Evolutionary conservation across 2,888 invertebrate genomes (phyloP), one percentile per base, ranked within the genome.

Genomic region (Hofmannophila pseudospretella): DNA sequence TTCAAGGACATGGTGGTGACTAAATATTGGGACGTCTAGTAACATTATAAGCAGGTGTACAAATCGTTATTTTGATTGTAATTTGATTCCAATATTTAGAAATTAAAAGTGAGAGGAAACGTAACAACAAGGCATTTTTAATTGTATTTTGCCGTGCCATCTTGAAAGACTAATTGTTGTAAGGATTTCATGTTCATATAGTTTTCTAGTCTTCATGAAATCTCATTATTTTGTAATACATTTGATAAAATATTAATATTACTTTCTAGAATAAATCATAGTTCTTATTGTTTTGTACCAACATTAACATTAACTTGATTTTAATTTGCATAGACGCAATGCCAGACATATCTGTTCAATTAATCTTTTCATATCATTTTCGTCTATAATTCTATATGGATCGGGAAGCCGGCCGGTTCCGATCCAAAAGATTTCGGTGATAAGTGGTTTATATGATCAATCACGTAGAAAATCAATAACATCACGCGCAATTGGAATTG

Each of bases 111-210:
- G 63, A 67, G 64, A 64, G 54, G n/a, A 66, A 64, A 27, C 63
- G 56, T 58, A 72, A 73, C 75, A 71, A 69, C 66, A 59, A 70
- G 84, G 85, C 85, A 85, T 85, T 85, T 85, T 41, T 77, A 66
- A 68, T 67, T 77, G 72, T 80, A 76, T 76, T 77, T 80, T 80
- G 79, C 77, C 76, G 70, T 73, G 75, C 67, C 79, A 85, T 73
- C 80, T 73, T 82, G 82, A 81, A 86, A 86, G 84, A 85, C 85
- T 86, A 84, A 84, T 84, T 68, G 73, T 72, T 79, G 73, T 85
- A 82, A 86, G 84, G 72, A 81, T 84, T 84, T 85, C 85, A 81
- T 79, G 75, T 81, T 82, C 86, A 86, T 85, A 67, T 86, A 86
- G 85, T 81, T 69, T 72, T 84, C 82, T 86, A 86, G 86, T 78